phyloP scores from a whole-genome alignment of 2,888 invertebrate genomes.

The Aradus depressus region DNA sequence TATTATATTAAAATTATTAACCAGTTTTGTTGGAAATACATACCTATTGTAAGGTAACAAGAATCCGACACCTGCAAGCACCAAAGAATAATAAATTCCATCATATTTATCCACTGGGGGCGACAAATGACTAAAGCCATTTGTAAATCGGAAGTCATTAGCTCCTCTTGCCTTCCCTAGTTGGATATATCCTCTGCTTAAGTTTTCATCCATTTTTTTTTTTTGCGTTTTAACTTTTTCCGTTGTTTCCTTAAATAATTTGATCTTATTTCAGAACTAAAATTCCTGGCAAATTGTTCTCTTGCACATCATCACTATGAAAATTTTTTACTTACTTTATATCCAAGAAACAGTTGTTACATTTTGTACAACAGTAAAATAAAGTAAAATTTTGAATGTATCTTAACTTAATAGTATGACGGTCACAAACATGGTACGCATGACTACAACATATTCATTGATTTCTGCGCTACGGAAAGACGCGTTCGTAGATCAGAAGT shows the following conservation, averaged over 20 bases:
- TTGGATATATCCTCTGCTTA: slow-evolving; percentile 53
- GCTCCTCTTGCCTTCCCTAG: slow-evolving; percentile 48
- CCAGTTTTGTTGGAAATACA: background rate
- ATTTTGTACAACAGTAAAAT: background rate
- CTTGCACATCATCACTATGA: no score
- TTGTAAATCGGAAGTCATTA: slow-evolving; percentile 41
- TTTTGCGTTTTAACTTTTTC: no score
- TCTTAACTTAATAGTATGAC: background rate
- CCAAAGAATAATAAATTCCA: slow-evolving; percentile 59
- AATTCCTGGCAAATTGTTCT: no score
- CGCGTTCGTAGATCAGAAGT: no score
- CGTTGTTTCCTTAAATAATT: no score
- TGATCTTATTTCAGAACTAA: background rate
- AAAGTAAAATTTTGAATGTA: no score
- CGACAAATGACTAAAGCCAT: slow-evolving; percentile 47
- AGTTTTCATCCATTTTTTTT: slow-evolving; percentile 44
- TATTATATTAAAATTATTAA: slow-evolving; percentile 1
- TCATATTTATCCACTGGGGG: slow-evolving; percentile 60
- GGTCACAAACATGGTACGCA: slow-evolving; percentile 10
- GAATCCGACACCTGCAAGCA: slow-evolving; percentile 80
- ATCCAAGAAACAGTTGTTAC: no score
- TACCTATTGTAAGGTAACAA: slow-evolving; percentile 86
- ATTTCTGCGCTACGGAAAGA: slow-evolving; percentile 24
- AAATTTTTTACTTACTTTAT: no score
- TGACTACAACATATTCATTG: slow-evolving; percentile 25